phyloP scores from a whole-genome alignment of 1,140 invertebrate species.

The Drosophila ohnishii region DNA sequence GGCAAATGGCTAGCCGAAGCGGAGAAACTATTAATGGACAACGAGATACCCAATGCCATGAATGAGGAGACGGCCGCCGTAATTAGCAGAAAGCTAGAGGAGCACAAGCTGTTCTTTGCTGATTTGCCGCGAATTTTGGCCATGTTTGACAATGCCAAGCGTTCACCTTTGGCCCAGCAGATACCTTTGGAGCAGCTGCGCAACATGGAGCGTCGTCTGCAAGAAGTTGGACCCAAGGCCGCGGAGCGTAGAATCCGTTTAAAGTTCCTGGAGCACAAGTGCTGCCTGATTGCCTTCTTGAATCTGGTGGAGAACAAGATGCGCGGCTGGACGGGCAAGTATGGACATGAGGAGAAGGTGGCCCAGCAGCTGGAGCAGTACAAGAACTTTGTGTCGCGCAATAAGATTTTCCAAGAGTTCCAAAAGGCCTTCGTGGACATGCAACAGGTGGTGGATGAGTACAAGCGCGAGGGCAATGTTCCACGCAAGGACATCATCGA shows the following conservation, averaged over 20 bases:
- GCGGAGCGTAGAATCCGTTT: slow-evolving; percentile 90
- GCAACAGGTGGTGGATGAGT: slow-evolving; percentile 95
- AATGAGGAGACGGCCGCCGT: slow-evolving; percentile 93
- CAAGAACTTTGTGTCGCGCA: slow-evolving; percentile 94
- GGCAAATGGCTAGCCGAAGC: slow-evolving; percentile 95
- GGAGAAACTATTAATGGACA: slow-evolving; percentile 91
- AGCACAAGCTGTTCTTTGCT: slow-evolving; percentile 94
- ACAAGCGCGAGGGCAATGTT: slow-evolving; percentile 92
- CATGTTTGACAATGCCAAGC: slow-evolving; percentile 89
- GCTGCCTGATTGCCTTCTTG: slow-evolving; percentile 95
- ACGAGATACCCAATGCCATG: slow-evolving; percentile 91
- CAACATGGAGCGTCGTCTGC: slow-evolving; percentile 90
- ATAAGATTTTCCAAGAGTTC: slow-evolving; percentile 97
- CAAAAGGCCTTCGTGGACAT: slow-evolving; percentile 95
- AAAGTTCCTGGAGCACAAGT: slow-evolving; percentile 96
- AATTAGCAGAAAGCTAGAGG: slow-evolving; percentile 93
- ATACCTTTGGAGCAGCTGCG: slow-evolving; percentile 91
- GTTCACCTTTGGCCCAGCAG: slow-evolving; percentile 85
- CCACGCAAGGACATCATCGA: slow-evolving; percentile 89
- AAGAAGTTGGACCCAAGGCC: slow-evolving; percentile 88
- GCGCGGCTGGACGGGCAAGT: slow-evolving; percentile 94
- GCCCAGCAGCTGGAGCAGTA: slow-evolving; percentile 94
- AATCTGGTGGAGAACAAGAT: slow-evolving; percentile 94
- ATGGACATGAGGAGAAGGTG: slow-evolving; percentile 92
- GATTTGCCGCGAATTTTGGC: slow-evolving; percentile 90